Evolutionary conservation across 2,888 invertebrate genomes (phyloP).

Genomic region (Thymelicus sylvestris): DNA sequence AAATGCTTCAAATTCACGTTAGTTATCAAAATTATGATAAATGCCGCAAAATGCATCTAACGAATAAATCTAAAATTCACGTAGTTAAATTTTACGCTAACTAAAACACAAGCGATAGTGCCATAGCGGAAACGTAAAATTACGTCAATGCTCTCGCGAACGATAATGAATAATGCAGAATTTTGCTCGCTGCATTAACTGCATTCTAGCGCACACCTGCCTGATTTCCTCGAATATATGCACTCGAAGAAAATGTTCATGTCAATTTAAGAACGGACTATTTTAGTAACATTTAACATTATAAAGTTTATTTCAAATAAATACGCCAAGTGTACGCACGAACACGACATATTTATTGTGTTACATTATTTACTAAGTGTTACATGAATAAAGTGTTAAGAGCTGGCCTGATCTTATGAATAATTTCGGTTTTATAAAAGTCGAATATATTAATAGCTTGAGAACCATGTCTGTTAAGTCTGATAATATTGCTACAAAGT

Average conservation of each 20-base stretch:
- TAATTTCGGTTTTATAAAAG: too few relatives aligned
- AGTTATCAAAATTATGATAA: too few relatives aligned
- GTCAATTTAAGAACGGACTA: slow-evolving; percentile 3
- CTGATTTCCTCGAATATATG: slow-evolving; percentile 36
- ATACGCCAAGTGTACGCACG: too few relatives aligned
- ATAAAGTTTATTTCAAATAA: background rate
- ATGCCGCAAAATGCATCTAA: too few relatives aligned
- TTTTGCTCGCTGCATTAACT: slow-evolving; percentile 37
- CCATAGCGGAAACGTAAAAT: slow-evolving; percentile 2
- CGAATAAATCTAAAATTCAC: background rate
- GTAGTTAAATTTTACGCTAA: background rate
- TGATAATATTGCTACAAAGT: too few relatives aligned
- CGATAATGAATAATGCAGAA: slow-evolving; percentile 34
- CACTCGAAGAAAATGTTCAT: slow-evolving; percentile 20
- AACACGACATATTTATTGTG: background rate
- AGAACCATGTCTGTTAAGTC: too few relatives aligned
- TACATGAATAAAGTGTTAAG: background rate
- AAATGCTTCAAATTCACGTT: too few relatives aligned
- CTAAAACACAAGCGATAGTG: background rate
- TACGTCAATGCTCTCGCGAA: slow-evolving; percentile 15
- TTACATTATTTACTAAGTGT: slow-evolving; percentile 5
- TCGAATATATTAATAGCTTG: too few relatives aligned
- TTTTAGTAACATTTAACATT: slow-evolving; percentile 5
- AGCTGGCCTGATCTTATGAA: too few relatives aligned
- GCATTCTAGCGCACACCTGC: slow-evolving; percentile 36